Base-by-base conservation (phyloP, 2,113 vertebrate species). In the Anser cygnoides region DNA sequence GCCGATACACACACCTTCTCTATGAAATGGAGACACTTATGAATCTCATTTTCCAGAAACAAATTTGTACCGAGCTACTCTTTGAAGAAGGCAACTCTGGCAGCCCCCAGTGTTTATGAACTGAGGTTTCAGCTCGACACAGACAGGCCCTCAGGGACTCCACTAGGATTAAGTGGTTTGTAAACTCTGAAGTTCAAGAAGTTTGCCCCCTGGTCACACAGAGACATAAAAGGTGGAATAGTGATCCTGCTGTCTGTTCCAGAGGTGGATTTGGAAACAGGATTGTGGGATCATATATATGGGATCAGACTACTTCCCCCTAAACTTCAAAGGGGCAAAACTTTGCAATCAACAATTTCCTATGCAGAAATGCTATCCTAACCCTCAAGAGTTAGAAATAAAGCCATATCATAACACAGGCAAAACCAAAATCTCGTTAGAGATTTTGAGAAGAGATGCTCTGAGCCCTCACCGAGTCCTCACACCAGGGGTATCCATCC, bases 111-210 rank as follows among this genome's bases (percentile, higher is more conserved):
- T 29, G 55, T 18, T 43, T 18, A 7, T 1, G 1, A 43, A 35
- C 9, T 1, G 7, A 35, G n/a, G 18, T n/a, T 52, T 33, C 23
- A 11, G 68, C 0, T 0, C 0, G 0, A 23, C 11, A 28, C 29
- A 71, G 62, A 26, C 28, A 39, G 58, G n/a, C 17, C 31, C 58
- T 20, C 9, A 3, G 52, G 46, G 44, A 28, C 14, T 41, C 39
- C 39, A 43, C 31, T 23, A 3, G 13, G 43, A 37, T 33, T 21
- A n/a, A 39, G 44, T 1, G 2, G 10, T 55, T 21, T 57, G 46
- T 46, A 75, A 11, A 15, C n/a, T 14, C 31, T 9, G 11, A 35
- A 49, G 23, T 0, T 55, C 63, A 52, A 61, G 41, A 19, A 52
- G 35, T n/a, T 28, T 43, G n/a, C 9, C n/a, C 39, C 16, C 6